These are phyloP conservation scores for Ceratothoa steindachneri DNA, from an alignment of 2,888 invertebrate species.

Conservation along the genomic window DNA sequence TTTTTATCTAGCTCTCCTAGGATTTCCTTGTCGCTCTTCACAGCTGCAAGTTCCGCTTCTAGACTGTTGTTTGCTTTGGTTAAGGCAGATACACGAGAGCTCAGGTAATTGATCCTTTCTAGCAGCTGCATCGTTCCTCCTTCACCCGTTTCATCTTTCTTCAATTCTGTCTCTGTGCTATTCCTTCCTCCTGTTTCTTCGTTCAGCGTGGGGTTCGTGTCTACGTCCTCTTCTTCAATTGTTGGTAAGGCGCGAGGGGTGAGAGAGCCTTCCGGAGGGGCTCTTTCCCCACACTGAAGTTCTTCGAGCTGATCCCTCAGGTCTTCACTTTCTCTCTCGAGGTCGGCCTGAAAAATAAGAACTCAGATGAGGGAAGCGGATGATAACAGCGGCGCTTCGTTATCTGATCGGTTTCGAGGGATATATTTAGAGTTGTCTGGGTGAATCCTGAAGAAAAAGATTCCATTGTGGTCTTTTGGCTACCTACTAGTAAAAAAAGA, in stretches of 20 bases:
- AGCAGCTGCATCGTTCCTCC: not conserved
- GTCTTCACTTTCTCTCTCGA: conserved; percentile 36
- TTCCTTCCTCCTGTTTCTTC: not conserved
- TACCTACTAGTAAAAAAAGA: no score
- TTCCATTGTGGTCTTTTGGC: no score
- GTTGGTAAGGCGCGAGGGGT: conserved; percentile 20
- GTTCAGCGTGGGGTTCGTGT: not conserved
- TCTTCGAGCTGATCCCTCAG: conserved; percentile 37
- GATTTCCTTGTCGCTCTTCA: not conserved
- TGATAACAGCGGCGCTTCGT: no score
- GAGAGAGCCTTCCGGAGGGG: conserved; percentile 31
- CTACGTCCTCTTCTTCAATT: conserved; percentile 30
- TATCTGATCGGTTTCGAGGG: no score
- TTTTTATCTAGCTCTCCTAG: not conserved
- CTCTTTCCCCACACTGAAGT: conserved; percentile 29
- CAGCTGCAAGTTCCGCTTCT: not conserved
- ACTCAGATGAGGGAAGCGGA: not conserved
- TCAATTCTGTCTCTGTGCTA: not conserved
- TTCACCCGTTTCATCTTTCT: not conserved
- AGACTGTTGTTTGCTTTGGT: not conserved
- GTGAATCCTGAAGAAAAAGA: no score
- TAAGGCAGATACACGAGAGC: not conserved
- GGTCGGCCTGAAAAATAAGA: conserved; percentile 20
- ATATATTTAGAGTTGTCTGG: no score
- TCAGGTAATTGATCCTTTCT: not conserved